Base-by-base conservation (phyloP, 1,140 invertebrate species). In the Calliphora vicina region DNA sequence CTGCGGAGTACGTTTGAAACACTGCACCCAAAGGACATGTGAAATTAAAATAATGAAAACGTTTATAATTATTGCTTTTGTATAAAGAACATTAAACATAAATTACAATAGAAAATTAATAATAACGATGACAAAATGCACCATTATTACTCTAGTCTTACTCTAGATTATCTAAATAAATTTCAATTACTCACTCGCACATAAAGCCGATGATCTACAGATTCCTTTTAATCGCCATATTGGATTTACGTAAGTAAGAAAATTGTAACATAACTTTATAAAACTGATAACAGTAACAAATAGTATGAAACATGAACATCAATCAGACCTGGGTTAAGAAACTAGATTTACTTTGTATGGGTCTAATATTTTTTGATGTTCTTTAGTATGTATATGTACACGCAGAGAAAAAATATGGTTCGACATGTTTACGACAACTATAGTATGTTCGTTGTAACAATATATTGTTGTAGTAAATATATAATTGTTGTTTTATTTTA, bases 201-300 rank as follows among this genome's bases (percentile, higher is more conserved):
- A 96, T 85, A 95, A 91, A 78, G 95, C 94, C 84, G 95, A 95
- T 85, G 95, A 96, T 90, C 94, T 93, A 92, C 95, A 96, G 90
- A 96, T 94, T 94, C 95, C 95, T 96, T 91, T 90, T 84, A 91
- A 88, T 87, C 89, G 89, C 86, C 89, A 90, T 90, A 89, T 90
- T 89, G 87, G 86, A 87, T 85, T 86, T 86, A 35, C 6, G 5
- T 86, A 89, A 88, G 85, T 80, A 83, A 87, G 80, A 83, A 84
- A 83, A 83, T 57, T 80, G 42, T 85, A 78, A 83, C 61, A 85
- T 81, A 82, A 86, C 84, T 86, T 84, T 87, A 87, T 87, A 85
- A 83, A 84, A 86, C 85, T 85, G 86, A 73, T 78, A 50, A 29
- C 42, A 80, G 10, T 26, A 72, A 23, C 5, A 2, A 72, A 82